Conservation (phyloP, 2,888 invertebrate species). For the Spicauda simplicius region DNA sequence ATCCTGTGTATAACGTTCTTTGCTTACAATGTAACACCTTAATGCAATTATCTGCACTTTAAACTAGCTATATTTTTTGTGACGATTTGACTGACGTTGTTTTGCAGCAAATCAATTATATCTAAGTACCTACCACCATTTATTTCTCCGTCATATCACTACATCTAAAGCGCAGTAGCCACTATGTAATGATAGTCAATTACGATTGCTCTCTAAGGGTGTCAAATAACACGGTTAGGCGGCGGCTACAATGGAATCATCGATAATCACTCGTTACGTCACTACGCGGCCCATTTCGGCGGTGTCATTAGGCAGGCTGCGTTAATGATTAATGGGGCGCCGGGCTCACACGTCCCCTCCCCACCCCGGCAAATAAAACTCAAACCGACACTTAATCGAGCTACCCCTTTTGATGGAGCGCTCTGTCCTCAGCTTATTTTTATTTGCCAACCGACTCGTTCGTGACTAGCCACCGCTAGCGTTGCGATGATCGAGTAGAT, state of each 20-base stretch:
- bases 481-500: conserved; percentile 58
- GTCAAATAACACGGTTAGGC: conserved; percentile 47
- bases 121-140: conserved; percentile 7
- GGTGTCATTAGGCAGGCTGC: conserved; percentile 83
- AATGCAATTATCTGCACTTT: too few relatives aligned
- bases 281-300: conserved; percentile 75
- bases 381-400: conserved; percentile 79
- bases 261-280: conserved; percentile 57
- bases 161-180: conserved; percentile 32
- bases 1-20: too few relatives aligned
- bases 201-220: conserved; percentile 43
- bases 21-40: too few relatives aligned
- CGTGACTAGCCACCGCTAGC: conserved; percentile 60
- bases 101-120: neutral
- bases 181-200: conserved; percentile 46
- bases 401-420: conserved; percentile 82
- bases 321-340: conserved; percentile 85
- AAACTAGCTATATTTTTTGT: too few relatives aligned
- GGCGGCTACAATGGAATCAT: conserved; percentile 47
- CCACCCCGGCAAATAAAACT: conserved; percentile 75
- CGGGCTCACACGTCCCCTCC: conserved; percentile 65
- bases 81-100: neutral
- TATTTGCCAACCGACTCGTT: conserved; percentile 63
- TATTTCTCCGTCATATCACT: conserved; percentile 18
- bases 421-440: conserved; percentile 66